Evolutionary conservation across 2,113 vertebrate species (phyloP), one percentile per base, ranked within the genome.

Genomic region (Excalfactoria chinensis): DNA sequence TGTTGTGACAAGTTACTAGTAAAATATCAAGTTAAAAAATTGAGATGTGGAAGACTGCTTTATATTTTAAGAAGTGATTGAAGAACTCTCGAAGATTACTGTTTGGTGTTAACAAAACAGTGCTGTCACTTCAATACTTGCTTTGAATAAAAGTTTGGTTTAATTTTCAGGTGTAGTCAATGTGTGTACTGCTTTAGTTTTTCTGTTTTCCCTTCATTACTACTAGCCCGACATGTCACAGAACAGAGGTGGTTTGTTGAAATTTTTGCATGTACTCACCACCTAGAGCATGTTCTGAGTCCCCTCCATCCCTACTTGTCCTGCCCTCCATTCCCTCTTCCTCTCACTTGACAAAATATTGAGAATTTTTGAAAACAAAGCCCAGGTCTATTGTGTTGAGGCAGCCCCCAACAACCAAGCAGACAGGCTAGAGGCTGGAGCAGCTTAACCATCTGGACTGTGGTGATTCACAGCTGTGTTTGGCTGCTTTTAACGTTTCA

Each of bases 131-230:
- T 91, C 95, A 95, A 97, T 97, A 97, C 90, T 92, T 22, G 97
- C 96, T 97, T 98, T 97, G 81, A 98, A 98, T 98, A 98, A 98
- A 98, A 97, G 56, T 41, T 95, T 97, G 95, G 78, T 96, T 96
- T 94, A 84, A 96, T 83, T 96, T 97, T 95, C 66, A 93, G 8
- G 49, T 86, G 89, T 32, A 67, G 55, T 2, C 74, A 26, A 21
- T 44, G 5, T 56, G 35, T 40, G 59, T 82, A 49, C 11, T 43
- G 12, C 77, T 53, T 86, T 82, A 32, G 81, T 81, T 82, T 93
- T 34, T 69, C 93, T 18, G 12, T 19, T 20, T 4, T 25, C 4
- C 2, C 22, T 77, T 11, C 15, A 2, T 3, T 6, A 8, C 32
- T 19, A 14, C 34, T 40, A 32, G 62, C 20, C 25, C 1, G 23